Percentiles rank a stretch among this genome's conserved stretches.
phyloP scores from a whole-genome alignment of 2,888 invertebrate genomes.

The Diachrysia chrysitis region DNA sequence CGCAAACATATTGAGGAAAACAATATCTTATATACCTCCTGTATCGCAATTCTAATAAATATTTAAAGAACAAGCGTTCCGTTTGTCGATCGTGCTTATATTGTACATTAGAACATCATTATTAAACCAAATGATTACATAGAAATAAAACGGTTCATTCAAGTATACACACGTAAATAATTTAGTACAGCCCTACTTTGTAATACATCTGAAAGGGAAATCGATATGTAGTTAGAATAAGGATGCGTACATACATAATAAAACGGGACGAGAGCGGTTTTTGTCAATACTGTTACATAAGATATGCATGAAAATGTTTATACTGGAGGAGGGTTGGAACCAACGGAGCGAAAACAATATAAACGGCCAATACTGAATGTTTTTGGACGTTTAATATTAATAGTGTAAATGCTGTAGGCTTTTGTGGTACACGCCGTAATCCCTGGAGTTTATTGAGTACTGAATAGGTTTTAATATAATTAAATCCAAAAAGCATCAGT shows the following conservation, averaged over 20 bases:
- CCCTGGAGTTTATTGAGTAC: conserved; percentile 1
- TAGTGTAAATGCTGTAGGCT: conserved; percentile 19
- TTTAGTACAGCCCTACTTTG: conserved; percentile 28
- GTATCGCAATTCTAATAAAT: background rate
- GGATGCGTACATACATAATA: conserved; percentile 49
- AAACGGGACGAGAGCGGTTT: conserved; percentile 36
- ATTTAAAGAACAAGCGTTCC: background rate
- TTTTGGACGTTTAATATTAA: conserved; percentile 52
- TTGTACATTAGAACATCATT: conserved; percentile 5
- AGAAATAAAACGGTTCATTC: conserved; percentile 21
- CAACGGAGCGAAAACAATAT: conserved; percentile 44
- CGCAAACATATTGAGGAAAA: conserved; percentile 2
- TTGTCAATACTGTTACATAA: conserved; percentile 53
- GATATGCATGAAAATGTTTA: conserved; percentile 54
- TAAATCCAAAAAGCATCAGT: background rate
- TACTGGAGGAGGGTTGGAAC: conserved; percentile 41
- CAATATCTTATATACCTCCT: background rate
- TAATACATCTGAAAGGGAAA: conserved; percentile 35
- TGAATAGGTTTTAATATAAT: conserved; percentile 9
- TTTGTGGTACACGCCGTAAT: conserved; percentile 12
- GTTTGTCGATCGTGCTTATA: background rate
- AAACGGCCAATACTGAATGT: conserved; percentile 49
- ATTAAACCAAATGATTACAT: background rate
- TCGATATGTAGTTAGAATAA: conserved; percentile 41
- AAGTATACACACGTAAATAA: conserved; percentile 28